These are phyloP conservation scores for Eciton burchellii DNA, from an alignment of 1,140 invertebrate genomes.

Conservation along the genomic window DNA sequence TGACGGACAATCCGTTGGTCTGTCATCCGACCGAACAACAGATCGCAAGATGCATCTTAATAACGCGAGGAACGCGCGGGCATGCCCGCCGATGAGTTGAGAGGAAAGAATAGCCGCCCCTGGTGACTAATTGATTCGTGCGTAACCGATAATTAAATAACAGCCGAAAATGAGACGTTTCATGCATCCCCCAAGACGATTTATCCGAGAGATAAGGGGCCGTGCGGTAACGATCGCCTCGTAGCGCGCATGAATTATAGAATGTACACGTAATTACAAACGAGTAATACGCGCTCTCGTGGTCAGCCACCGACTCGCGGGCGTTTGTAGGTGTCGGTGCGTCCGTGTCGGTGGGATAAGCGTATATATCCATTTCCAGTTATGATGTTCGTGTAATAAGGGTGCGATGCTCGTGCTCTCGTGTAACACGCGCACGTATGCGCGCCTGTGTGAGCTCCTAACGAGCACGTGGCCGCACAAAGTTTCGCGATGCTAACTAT, in stretches of 20 bases:
- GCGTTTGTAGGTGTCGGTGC: conserved; percentile 17
- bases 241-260: conserved; percentile 54
- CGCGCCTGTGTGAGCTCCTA: conserved; percentile 41
- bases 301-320: conserved; percentile 46
- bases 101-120: too few species aligned
- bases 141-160: conserved; percentile 10
- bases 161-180: conserved; percentile 27
- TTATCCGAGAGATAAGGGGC: conserved; percentile 34
- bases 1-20: too few species aligned
- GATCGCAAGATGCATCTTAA: conserved; percentile 9
- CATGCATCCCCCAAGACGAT: conserved; percentile 22
- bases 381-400: conserved; percentile 60
- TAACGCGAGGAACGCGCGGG: not conserved
- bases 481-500: conserved; percentile 50
- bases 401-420: conserved; percentile 51
- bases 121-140: too few species aligned
- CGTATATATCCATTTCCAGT: conserved; percentile 59
- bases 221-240: conserved; percentile 22
- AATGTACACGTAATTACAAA: conserved; percentile 59
- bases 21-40: too few species aligned
- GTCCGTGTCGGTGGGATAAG: conserved; percentile 43
- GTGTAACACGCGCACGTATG: conserved; percentile 49
- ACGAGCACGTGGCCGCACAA: conserved; percentile 56
- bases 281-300: conserved; percentile 40
- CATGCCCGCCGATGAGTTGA: not conserved